These are phyloP conservation scores for Drosophila gunungcola DNA, from an alignment of 1,140 invertebrate genomes.

Conservation along the genomic window DNA sequence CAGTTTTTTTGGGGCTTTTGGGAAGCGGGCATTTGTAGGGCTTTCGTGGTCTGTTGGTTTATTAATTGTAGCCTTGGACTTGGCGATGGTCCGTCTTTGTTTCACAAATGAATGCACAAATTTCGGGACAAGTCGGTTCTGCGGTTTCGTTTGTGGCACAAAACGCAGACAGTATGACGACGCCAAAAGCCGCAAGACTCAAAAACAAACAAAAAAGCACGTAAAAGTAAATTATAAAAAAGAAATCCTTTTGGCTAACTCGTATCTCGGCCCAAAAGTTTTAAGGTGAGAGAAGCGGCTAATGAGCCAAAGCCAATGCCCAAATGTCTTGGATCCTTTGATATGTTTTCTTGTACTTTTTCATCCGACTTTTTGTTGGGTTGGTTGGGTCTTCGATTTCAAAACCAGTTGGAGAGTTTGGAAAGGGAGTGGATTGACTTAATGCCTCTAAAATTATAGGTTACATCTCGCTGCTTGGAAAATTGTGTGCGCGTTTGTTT, in stretches of 20 bases:
- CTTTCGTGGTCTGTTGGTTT: constrained; percentile 61
- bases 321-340: constrained; percentile 34
- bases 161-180: constrained; percentile 81
- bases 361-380: constrained; percentile 2
- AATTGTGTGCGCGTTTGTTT: constrained; percentile 57
- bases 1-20: constrained; percentile 15
- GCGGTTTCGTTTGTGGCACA: constrained; percentile 67
- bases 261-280: constrained; percentile 29
- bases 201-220: constrained; percentile 31
- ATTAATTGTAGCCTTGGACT: constrained; percentile 81
- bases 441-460: constrained; percentile 81
- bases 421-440: constrained; percentile 56
- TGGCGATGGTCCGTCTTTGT: constrained; percentile 53
- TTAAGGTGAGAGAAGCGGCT: constrained; percentile 70
- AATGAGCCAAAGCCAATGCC: constrained; percentile 57
- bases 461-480: constrained; percentile 64
- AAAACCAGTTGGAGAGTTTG: constrained; percentile 64
- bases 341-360: constrained; percentile 37
- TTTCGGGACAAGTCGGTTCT: constrained; percentile 71
- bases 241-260: constrained; percentile 54
- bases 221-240: constrained; percentile 49
- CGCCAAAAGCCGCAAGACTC: constrained; percentile 47
- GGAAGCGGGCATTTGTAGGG: constrained; percentile 70
- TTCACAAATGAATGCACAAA: constrained; percentile 84
- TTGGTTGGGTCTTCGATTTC: constrained; percentile 32